Conservation (phyloP, 2,797 vertebrate genomes). For the Neosilurus mollespiculum region DNA sequence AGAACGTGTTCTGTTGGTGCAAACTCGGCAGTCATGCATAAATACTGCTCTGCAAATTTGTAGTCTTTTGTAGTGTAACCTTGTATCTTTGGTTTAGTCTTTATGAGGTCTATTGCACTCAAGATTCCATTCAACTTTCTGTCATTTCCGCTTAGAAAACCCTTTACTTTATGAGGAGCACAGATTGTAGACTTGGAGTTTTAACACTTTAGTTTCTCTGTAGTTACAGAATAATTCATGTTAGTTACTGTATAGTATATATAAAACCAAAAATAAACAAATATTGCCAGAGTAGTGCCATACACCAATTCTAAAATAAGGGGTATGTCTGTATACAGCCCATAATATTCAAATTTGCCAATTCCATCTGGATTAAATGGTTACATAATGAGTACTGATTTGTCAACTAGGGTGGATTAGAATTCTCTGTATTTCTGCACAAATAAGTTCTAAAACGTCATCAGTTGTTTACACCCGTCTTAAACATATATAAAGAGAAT, state of each 20-base stretch:
- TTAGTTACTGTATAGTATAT: background rate
- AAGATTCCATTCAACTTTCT: conserved; percentile 1
- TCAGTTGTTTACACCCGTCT: too few relatives aligned
- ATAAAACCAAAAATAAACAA: background rate
- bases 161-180: background rate
- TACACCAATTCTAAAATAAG: background rate
- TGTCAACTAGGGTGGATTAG: background rate
- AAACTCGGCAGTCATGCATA: background rate
- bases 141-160: background rate
- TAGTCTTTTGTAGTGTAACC: background rate
- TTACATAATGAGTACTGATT: background rate
- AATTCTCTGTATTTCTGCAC: too few relatives aligned
- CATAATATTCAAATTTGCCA: background rate
- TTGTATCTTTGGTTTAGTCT: background rate
- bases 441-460: too few relatives aligned
- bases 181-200: background rate
- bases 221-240: background rate
- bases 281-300: background rate
- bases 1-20: background rate
- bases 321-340: background rate
- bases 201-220: background rate
- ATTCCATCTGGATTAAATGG: background rate
- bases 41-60: background rate
- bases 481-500: too few relatives aligned
- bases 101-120: conserved; percentile 13